Percentiles rank a stretch among this genome's conserved stretches.
Conservation (phyloP, 2,113 vertebrate species). For the Cercocebus atys region DNA sequence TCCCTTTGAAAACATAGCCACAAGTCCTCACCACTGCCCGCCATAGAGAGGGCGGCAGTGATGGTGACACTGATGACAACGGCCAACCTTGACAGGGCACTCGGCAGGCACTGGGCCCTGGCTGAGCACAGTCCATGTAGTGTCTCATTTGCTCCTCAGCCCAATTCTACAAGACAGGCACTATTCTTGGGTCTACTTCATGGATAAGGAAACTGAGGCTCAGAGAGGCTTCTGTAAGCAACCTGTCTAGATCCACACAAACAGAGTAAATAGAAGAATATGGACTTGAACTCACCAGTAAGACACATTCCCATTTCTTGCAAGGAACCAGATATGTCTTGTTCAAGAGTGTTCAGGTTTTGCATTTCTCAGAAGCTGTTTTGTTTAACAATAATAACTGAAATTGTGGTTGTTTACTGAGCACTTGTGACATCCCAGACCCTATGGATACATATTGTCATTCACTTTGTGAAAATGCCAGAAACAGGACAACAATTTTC, state of each 20-base stretch:
- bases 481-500: background rate
- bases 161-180: background rate
- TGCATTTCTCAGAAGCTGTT: background rate
- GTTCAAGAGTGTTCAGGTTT: background rate
- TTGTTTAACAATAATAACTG: background rate
- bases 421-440: background rate
- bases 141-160: background rate
- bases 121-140: accelerated
- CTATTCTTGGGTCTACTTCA: background rate
- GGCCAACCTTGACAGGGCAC: background rate
- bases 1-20: background rate
- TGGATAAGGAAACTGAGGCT: background rate
- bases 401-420: background rate
- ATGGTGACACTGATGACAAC: too few relatives aligned
- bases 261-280: background rate
- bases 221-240: too few relatives aligned
- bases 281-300: background rate
- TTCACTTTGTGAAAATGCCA: background rate
- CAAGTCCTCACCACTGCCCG: background rate
- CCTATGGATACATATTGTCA: background rate
- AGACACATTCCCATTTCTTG: too few relatives aligned
- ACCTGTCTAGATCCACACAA: background rate
- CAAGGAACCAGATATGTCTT: background rate
- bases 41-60: background rate
- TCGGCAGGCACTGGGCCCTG: background rate